A percentile compares a stretch with the other conserved stretches of the same genome.
Conservation (phyloP, 2,888 invertebrate genomes). For the Aleiodes leptofemur region DNA sequence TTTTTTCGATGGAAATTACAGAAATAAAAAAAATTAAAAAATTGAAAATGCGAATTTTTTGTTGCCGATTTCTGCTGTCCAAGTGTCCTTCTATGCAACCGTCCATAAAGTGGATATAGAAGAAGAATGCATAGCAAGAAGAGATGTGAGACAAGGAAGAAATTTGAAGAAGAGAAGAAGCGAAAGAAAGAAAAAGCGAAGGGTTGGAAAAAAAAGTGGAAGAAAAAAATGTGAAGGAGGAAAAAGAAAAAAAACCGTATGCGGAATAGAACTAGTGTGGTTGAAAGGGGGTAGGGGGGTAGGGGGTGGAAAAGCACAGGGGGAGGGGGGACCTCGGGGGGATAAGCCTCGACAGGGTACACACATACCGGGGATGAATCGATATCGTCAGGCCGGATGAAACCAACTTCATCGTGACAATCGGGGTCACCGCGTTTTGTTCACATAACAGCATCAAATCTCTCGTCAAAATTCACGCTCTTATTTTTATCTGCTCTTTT, state of each 20-base stretch:
- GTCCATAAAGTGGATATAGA: slow-evolving; percentile 22
- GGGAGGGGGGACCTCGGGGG: slow-evolving; percentile 26
- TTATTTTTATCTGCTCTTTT: slow-evolving; percentile 20
- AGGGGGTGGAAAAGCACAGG: background rate
- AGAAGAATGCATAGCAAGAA: background rate
- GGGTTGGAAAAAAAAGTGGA: slow-evolving; percentile 6
- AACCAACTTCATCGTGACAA: slow-evolving; percentile 39
- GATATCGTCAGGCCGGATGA: slow-evolving; percentile 41
- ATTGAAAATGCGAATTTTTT: too few species aligned
- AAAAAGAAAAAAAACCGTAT: slow-evolving; percentile 23
- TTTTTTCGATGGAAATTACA: too few species aligned
- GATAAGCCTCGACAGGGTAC: slow-evolving; percentile 38
- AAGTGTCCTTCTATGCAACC: too few species aligned
- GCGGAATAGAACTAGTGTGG: slow-evolving; percentile 19
- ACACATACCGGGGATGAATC: slow-evolving; percentile 43
- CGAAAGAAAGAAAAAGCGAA: background rate
- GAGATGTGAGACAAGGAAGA: slow-evolving; percentile 6
- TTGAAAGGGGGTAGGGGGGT: background rate
- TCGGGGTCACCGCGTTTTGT: slow-evolving; percentile 39
- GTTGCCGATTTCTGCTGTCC: too few species aligned
- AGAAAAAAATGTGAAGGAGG: slow-evolving; percentile 22
- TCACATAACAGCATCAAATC: slow-evolving; percentile 19
- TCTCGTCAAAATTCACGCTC: slow-evolving; percentile 42
- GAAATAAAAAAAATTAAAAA: too few species aligned
- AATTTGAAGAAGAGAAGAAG: background rate